phyloP scores from a whole-genome alignment of 1,140 invertebrate genomes.

The Tribolium madens region DNA sequence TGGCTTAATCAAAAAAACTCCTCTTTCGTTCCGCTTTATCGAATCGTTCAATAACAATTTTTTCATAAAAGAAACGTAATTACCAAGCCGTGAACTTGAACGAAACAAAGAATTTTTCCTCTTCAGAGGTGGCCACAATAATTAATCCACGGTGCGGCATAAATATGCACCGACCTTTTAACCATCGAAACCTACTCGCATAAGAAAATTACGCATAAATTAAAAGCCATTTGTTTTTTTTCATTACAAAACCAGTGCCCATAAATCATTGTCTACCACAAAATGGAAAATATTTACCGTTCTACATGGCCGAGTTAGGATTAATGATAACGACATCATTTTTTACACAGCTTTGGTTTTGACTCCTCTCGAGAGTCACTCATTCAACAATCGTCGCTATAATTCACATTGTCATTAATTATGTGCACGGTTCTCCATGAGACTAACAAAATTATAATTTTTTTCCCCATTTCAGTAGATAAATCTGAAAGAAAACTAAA shows the following conservation, averaged over 20 bases:
- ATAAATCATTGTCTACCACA: constrained; percentile 1
- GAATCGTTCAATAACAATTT: constrained; percentile 21
- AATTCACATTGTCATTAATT: too few species aligned
- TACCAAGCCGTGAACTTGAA: constrained; percentile 30
- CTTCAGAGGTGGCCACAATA: not conserved
- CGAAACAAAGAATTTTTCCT: constrained; percentile 11
- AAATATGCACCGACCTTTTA: not conserved
- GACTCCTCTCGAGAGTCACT: not conserved
- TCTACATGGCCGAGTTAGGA: not conserved
- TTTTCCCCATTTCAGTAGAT: too few species aligned
- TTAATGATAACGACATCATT: constrained; percentile 18
- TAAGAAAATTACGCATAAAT: not conserved
- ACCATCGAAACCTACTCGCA: not conserved
- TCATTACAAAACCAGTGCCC: not conserved
- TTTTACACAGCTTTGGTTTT: not conserved
- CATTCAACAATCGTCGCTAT: not conserved
- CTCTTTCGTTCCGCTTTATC: constrained; percentile 11
- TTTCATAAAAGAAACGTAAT: not conserved
- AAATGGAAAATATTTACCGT: constrained; percentile 11
- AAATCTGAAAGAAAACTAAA: not conserved
- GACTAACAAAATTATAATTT: not conserved
- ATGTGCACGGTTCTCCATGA: too few species aligned
- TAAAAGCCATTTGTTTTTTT: constrained; percentile 3
- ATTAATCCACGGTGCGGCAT: not conserved
- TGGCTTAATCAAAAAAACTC: constrained; percentile 1